phyloP scores from a whole-genome alignment of 2,113 vertebrate species.

The Physeter macrocephalus region DNA sequence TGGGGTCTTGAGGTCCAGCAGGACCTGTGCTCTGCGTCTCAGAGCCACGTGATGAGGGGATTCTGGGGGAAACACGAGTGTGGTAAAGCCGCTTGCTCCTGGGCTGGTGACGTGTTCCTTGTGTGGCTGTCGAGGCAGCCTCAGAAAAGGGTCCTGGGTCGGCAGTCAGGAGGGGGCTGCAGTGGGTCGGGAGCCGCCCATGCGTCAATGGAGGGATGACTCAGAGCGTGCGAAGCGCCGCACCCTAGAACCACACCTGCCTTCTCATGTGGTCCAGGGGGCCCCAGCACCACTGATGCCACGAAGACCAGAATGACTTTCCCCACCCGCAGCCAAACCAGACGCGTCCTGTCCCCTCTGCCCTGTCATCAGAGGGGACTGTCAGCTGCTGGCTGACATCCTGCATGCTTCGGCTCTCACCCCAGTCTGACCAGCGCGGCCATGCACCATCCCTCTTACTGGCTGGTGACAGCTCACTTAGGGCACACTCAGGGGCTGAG shows the following conservation, averaged over 20 bases:
- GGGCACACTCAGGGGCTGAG: background rate
- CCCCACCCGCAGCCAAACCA: background rate
- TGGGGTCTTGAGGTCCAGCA: background rate
- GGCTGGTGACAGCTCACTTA: background rate
- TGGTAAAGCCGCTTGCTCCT: background rate
- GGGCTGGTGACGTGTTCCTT: background rate
- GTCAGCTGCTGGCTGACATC: background rate
- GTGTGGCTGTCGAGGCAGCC: background rate
- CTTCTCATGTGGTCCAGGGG: conserved; percentile 42
- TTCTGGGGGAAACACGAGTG: background rate
- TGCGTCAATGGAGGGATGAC: conserved; percentile 33
- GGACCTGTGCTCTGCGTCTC: background rate
- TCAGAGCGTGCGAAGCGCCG: conserved; percentile 31
- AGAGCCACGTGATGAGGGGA: background rate
- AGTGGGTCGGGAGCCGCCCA: conserved; percentile 29
- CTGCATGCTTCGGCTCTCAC: background rate
- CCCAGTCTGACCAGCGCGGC: background rate
- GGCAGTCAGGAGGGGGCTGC: background rate
- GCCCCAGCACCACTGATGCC: background rate
- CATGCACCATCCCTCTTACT: background rate
- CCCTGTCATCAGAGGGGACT: background rate
- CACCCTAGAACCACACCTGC: conserved; percentile 25
- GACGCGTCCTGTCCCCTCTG: rapidly evolving
- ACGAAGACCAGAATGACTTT: conserved; percentile 40
- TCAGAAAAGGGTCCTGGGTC: background rate